These are phyloP conservation scores for Paracanthobrama guichenoti DNA, from an alignment of 2,113 vertebrate species.

Conservation along the genomic window DNA sequence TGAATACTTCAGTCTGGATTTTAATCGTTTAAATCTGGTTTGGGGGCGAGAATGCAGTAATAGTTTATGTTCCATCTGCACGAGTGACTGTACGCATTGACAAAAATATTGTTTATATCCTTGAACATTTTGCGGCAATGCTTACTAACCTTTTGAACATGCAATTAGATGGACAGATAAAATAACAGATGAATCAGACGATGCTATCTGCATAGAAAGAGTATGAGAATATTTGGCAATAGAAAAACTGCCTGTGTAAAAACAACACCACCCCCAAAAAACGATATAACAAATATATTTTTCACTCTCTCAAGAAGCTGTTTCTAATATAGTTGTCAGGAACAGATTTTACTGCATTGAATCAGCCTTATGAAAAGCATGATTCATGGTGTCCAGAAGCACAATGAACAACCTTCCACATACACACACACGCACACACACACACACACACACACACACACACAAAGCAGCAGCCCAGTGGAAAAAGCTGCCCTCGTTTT, in stretches of 20 bases:
- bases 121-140: conserved; percentile 10
- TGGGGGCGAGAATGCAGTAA: background rate
- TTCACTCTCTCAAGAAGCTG: conserved; percentile 53
- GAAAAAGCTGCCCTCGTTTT: conserved; percentile 70
- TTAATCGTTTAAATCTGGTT: conserved; percentile 18
- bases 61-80: conserved; percentile 37
- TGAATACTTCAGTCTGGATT: conserved; percentile 22
- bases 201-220: conserved; percentile 6
- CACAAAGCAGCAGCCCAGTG: conserved; percentile 51
- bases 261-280: conserved; percentile 11
- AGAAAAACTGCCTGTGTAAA: background rate
- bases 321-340: conserved; percentile 63
- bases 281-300: conserved; percentile 44
- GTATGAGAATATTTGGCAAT: conserved; percentile 19
- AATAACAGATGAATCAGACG: conserved; percentile 37
- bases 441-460: conserved; percentile 49
- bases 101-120: conserved; percentile 26
- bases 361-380: conserved; percentile 63
- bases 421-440: conserved; percentile 54
- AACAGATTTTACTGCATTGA: conserved; percentile 58
- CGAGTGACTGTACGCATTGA: conserved; percentile 25
- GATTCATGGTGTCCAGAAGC: conserved; percentile 65
- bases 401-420: conserved; percentile 37
- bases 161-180: conserved; percentile 2
- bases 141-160: conserved; percentile 26